Percentiles rank a stretch among this genome's conserved stretches.
phyloP scores from a whole-genome alignment of 2,888 invertebrate genomes.

The Drosophila flavopinicola region DNA sequence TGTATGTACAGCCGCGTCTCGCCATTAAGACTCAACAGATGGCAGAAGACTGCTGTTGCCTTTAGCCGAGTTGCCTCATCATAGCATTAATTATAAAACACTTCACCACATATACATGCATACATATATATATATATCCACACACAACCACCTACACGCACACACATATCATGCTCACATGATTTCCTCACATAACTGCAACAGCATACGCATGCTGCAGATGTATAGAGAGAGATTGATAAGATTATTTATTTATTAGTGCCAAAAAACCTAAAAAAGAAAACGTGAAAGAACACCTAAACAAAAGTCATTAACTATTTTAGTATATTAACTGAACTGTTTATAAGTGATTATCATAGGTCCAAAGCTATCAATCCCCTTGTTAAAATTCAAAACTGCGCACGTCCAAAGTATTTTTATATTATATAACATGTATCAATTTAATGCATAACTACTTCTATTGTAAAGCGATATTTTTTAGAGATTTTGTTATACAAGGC shows the following conservation, averaged over 20 bases:
- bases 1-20: conserved; percentile 27
- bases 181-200: conserved; percentile 45
- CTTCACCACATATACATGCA: neutral
- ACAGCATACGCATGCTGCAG: conserved; percentile 13
- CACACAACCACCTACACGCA: neutral
- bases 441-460: conserved; percentile 34
- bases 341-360: conserved; percentile 52
- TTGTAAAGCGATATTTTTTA: conserved; percentile 47
- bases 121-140: neutral
- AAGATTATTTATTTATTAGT: conserved; percentile 77
- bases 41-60: conserved; percentile 16
- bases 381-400: conserved; percentile 53
- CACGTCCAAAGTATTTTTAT: conserved; percentile 76
- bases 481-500: conserved; percentile 29
- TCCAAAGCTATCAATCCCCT: conserved; percentile 20
- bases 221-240: conserved; percentile 68
- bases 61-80: conserved; percentile 26
- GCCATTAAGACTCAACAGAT: conserved; percentile 26
- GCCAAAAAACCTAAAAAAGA: conserved; percentile 54
- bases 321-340: conserved; percentile 34
- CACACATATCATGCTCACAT: conserved; percentile 24
- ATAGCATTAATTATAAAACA: conserved; percentile 14
- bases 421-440: conserved; percentile 39
- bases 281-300: conserved; percentile 26
- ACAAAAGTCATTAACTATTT: conserved; percentile 72